Evolutionary conservation across 2,888 invertebrate species (phyloP), one percentile per base, ranked within the genome.

Genomic region (Carpatolechia fugitivella): DNA sequence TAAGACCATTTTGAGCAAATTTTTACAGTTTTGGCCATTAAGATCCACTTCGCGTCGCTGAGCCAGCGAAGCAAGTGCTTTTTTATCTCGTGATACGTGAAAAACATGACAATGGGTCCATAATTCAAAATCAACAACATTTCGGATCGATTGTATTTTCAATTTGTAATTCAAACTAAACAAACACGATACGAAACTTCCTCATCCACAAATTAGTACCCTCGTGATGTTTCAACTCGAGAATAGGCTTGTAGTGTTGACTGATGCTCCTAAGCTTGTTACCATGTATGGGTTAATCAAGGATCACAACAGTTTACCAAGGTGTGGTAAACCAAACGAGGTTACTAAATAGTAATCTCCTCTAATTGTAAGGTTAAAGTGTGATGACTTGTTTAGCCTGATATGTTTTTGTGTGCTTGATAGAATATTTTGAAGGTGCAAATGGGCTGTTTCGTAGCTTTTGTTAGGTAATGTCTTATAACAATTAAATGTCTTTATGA

Each of bases 151-250:
- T n/a, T 35, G 3, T 10, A 35, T 5, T 13, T 13, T 13, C 2
- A 24, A 16, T 47, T 11, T 2, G 41, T 31, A 16, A 31, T 47
- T 2, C 16, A 8, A 10, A 16, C 47, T 47, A 47, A 16, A 8
- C n/a, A 47, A 7, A 29, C 10, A 16, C 11, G 10, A 16, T 10
- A 10, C 16, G 31, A 47, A 13, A 31, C 30, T 31, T 47, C 47
- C 16, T 16, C 47, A 53, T 55, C 48, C n/a, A n/a, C n/a, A n/a
- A 47, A 70, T 70, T 66, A 69, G 62, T 65, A 62, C 59, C 56
- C 59, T 61, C 58, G 38, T 56, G 55, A 49, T 63, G 64, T 66
- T 60, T 66, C 66, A 57, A 52, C 16, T 52, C 52, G 16, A 24
- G 48, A 31, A 48, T 33, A 13, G 52, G 30, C 10, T 13, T 4